Conservation (phyloP, 2,888 invertebrate species). For the Drosophila nigritarsus region DNA sequence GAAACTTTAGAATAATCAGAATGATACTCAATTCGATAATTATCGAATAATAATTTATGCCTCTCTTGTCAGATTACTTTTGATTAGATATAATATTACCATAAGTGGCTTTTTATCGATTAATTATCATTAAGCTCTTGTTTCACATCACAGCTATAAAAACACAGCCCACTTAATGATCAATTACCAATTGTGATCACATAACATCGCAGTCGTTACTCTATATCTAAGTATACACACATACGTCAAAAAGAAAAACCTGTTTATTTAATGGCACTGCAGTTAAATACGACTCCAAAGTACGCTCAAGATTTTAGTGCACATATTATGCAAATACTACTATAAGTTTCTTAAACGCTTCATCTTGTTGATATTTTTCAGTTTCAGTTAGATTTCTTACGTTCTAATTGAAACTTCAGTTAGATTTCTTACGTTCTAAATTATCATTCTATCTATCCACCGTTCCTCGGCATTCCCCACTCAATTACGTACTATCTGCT, state of each 20-base stretch:
- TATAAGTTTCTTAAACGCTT: conserved; percentile 7
- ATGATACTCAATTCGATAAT: neutral
- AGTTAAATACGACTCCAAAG: conserved; percentile 5
- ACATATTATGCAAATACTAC: conserved; percentile 22
- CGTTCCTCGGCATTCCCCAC: conserved; percentile 50
- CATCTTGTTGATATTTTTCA: conserved; percentile 23
- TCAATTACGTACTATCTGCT: conserved; percentile 52
- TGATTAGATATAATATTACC: neutral
- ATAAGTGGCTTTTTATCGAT: conserved; percentile 9
- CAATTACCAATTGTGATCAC: conserved; percentile 23
- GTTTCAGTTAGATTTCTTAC: conserved; percentile 36
- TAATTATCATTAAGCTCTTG: neutral
- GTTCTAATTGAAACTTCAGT: conserved; percentile 13
- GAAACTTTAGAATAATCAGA: neutral
- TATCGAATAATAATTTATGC: neutral
- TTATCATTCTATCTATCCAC: conserved; percentile 24
- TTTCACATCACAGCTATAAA: conserved; percentile 11
- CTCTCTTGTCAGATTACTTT: no score
- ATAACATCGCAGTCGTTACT: conserved; percentile 20
- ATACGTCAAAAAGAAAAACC: conserved; percentile 8
- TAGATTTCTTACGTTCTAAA: conserved; percentile 31
- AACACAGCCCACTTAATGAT: conserved; percentile 14
- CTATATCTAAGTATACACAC: conserved; percentile 6
- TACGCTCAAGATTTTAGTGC: neutral
- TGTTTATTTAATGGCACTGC: conserved; percentile 1